These are phyloP conservation scores for Cololabis saira DNA, from an alignment of 2,113 vertebrate genomes.

Conservation along the genomic window DNA sequence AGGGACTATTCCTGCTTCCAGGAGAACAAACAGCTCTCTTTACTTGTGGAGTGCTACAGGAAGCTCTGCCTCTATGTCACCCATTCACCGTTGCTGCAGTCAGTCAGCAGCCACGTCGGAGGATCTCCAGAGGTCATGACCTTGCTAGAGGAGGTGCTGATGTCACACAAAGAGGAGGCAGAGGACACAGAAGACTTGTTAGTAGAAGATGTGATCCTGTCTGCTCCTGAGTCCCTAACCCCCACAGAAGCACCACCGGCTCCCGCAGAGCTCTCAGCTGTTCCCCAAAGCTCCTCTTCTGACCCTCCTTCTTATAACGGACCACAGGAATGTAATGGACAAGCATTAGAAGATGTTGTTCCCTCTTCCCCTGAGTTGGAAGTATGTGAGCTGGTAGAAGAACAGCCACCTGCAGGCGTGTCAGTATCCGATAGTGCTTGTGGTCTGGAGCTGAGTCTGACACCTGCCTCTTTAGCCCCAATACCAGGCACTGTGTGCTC, in stretches of 20 bases:
- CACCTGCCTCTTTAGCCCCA: constrained; percentile 83
- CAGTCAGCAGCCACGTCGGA: constrained; percentile 87
- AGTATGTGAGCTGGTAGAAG: constrained; percentile 82
- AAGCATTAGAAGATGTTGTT: constrained; percentile 85
- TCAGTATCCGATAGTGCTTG: constrained; percentile 69
- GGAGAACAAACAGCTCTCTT: constrained; percentile 93
- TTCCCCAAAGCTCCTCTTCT: constrained; percentile 73
- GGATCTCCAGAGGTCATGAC: constrained; percentile 91
- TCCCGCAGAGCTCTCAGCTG: constrained; percentile 87
- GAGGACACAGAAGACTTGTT: constrained; percentile 29
- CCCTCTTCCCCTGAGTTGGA: constrained; percentile 88
- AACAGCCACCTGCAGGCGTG: constrained; percentile 85
- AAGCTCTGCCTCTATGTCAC: constrained; percentile 94
- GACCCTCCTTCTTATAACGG: constrained; percentile 87
- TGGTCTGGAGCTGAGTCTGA: constrained; percentile 81
- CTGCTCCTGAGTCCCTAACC: constrained; percentile 73
- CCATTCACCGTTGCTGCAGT: constrained; percentile 88
- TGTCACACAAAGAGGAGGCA: constrained; percentile 76
- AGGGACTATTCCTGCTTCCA: constrained; percentile 95
- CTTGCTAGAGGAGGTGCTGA: constrained; percentile 89
- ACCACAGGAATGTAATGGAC: constrained; percentile 89
- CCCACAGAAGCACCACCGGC: constrained; percentile 79
- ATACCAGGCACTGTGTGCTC: constrained; percentile 84
- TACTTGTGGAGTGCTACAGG: constrained; percentile 94
- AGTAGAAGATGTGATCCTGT: constrained; percentile 47